Percentiles rank a stretch among this genome's conserved stretches.
These are phyloP conservation scores for Amphiduros pacificus DNA, from an alignment of 2,888 invertebrate genomes.

Conservation along the genomic window DNA sequence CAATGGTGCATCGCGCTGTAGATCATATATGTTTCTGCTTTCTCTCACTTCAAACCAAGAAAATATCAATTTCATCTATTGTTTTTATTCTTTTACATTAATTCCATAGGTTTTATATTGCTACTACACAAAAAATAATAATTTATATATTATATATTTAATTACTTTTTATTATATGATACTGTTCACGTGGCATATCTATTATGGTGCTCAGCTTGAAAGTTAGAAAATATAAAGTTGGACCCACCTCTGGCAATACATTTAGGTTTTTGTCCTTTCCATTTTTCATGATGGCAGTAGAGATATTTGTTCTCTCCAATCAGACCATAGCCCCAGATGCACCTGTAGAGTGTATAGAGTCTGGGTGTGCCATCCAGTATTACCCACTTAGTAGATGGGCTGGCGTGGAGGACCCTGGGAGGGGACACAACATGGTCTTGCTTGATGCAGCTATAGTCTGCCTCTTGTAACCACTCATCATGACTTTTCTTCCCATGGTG, in stretches of 20 bases:
- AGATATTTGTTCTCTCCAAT: neutral
- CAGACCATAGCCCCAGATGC: constrained; percentile 13
- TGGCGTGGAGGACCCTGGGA: constrained; percentile 5
- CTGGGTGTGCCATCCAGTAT: constrained; percentile 1
- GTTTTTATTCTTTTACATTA: too few relatives aligned
- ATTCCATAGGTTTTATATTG: neutral
- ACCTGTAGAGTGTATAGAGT: constrained; percentile 17
- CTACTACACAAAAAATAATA: neutral
- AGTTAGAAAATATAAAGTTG: too few relatives aligned
- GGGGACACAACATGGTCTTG: constrained; percentile 1
- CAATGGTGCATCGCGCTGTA: too few relatives aligned
- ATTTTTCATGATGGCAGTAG: constrained; percentile 6
- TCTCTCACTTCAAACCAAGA: too few relatives aligned
- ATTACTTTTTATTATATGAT: too few relatives aligned
- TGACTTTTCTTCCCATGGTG: neutral
- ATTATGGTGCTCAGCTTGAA: too few relatives aligned
- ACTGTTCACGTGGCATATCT: too few relatives aligned
- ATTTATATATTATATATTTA: neutral
- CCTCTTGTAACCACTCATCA: constrained; percentile 3
- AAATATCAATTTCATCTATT: too few relatives aligned
- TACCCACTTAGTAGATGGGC: constrained; percentile 17
- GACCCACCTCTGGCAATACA: constrained; percentile 8
- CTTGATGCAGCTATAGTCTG: constrained; percentile 9
- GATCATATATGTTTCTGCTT: too few relatives aligned
- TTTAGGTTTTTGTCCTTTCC: constrained; percentile 13